Base-by-base conservation (phyloP, 2,113 vertebrate species). In the Lates calcarifer region DNA sequence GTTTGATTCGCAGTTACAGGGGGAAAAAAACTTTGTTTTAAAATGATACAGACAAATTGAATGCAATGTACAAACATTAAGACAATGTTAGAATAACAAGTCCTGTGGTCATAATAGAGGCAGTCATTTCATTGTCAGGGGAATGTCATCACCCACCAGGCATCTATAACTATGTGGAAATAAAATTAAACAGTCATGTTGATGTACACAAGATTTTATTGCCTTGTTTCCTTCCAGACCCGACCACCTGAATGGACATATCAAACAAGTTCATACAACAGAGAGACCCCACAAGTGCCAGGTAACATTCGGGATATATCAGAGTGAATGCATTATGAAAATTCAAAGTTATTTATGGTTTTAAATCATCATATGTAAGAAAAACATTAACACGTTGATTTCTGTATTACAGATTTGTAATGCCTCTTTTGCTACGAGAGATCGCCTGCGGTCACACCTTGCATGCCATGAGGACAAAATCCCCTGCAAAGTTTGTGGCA, bases 271-370 rank as follows among this genome's bases (percentile, higher is more conserved):
- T 93, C 98, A 99, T 90, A 99, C 98, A 68, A 98, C 98, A 87
- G 98, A 99, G 94, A 97, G 98, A 95, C 98, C 98, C 92, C 98
- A 99, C 96, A 99, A 99, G 94, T 99, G 98, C 96, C 98, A 99
- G 97, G 98, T 99, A 96, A 96, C 95, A 29, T 28, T 43, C 3
- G 49, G 14, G 11, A 35, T 26, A 6, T 31, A 20, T 28, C 10
- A 35, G 3, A 67, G 1, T 76, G 35, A 9, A 24, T 53, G 1
- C 26, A 4, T 31, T 9, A 6, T 24, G 7, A 58, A 63, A 79
- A 57, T 5, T 1, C n/a, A 6, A 11, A 41, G 29, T 3, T 60
- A 37, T 51, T n/a, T 10, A 22, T 14, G 4, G 11, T 45, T 74
- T 53, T 33, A 10, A 35, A 39, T 31, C 3, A 3, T 24, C 6